phyloP scores from a whole-genome alignment of 2,888 invertebrate species.

The Margaritifera margaritifera region DNA sequence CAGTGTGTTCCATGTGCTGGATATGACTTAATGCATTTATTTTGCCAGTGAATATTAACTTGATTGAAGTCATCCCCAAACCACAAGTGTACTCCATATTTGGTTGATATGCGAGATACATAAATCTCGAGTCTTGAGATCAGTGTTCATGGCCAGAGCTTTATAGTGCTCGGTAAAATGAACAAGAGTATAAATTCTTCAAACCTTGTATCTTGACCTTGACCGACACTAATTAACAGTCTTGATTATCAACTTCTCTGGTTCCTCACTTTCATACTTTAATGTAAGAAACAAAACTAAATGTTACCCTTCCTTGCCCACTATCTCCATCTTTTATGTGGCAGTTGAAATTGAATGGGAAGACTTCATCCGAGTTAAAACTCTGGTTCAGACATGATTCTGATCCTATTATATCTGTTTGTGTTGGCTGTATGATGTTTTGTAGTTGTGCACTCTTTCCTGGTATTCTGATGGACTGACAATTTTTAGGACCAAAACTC shows the following conservation, averaged over 20 bases:
- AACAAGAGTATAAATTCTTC: slow-evolving; percentile 1
- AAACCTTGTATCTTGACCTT: slow-evolving; percentile 3
- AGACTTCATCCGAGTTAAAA: not conserved
- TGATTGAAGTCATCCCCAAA: slow-evolving; percentile 2
- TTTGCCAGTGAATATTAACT: not conserved
- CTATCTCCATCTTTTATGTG: not conserved
- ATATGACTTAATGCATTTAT: not conserved
- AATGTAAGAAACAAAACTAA: not conserved
- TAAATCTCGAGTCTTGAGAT: not conserved
- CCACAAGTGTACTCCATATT: slow-evolving; percentile 1
- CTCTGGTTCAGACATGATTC: slow-evolving; percentile 9
- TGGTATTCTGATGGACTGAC: not conserved
- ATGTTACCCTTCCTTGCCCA: slow-evolving; percentile 1
- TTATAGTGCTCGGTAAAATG: slow-evolving; percentile 3
- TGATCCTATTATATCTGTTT: slow-evolving; percentile 7
- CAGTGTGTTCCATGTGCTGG: not conserved
- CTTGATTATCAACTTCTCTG: slow-evolving; percentile 1
- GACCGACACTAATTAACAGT: slow-evolving; percentile 2
- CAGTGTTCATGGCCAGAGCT: not conserved
- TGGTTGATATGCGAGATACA: not conserved
- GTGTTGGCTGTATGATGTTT: not conserved
- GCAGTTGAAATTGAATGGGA: not conserved
- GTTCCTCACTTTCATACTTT: slow-evolving; percentile 4
- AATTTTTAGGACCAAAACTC: no score
- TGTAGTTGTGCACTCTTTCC: not conserved